These are phyloP conservation scores for Astyanax mexicanus DNA, from an alignment of 2,797 vertebrate species.

Conservation along the genomic window DNA sequence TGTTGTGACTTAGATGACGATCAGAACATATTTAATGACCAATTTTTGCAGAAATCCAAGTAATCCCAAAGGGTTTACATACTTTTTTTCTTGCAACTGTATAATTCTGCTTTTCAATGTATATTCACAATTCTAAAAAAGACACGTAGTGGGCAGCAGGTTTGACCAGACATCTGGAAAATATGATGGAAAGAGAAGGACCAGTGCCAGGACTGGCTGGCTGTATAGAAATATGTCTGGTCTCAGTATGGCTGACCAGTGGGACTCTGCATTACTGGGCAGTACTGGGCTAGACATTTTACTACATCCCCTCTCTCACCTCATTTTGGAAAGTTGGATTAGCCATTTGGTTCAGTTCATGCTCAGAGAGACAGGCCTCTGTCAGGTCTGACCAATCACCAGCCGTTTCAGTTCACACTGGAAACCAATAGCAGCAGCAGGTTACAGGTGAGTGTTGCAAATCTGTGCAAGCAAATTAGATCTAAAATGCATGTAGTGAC, in stretches of 20 bases:
- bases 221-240: slow-evolving; percentile 1
- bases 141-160: background rate
- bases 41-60: too few species aligned
- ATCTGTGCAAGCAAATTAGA: too few species aligned
- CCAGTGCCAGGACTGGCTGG: background rate
- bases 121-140: too few species aligned
- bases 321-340: background rate
- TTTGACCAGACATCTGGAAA: background rate
- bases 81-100: too few species aligned
- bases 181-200: background rate
- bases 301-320: slow-evolving; percentile 20
- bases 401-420: slow-evolving; percentile 1
- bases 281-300: slow-evolving; percentile 14
- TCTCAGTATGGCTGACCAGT: background rate
- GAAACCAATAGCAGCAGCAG: slow-evolving; percentile 23
- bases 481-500: too few species aligned
- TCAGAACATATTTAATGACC: too few species aligned
- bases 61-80: too few species aligned
- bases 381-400: slow-evolving; percentile 6
- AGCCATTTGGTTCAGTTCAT: background rate
- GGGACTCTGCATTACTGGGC: slow-evolving; percentile 1
- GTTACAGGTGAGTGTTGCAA: background rate
- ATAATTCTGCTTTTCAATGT: too few species aligned
- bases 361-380: background rate
- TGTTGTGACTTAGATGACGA: too few species aligned